Conservation (phyloP, 2,797 vertebrate genomes). For the Pelochelys cantorii region DNA sequence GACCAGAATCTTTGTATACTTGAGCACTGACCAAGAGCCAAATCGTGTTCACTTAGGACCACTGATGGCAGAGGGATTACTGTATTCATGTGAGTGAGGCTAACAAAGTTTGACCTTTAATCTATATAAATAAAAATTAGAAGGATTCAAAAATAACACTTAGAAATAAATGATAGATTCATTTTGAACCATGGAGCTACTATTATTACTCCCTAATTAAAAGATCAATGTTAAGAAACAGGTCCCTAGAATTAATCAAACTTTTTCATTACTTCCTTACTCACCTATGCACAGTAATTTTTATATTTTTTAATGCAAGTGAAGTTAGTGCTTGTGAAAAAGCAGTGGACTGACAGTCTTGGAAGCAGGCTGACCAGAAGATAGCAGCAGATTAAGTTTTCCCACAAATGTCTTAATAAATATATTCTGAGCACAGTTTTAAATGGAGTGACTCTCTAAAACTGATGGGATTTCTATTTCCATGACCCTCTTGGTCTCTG, state of each 20-base stretch:
- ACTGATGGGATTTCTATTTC: not conserved
- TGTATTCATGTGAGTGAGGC: not conserved
- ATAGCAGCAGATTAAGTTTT: not conserved
- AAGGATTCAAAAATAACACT: no score
- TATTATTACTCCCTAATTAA: not conserved
- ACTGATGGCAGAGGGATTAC: not conserved
- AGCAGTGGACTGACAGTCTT: not conserved
- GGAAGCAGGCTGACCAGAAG: not conserved
- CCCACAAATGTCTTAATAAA: not conserved
- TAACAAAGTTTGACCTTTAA: not conserved
- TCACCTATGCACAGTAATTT: not conserved
- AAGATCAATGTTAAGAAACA: not conserved
- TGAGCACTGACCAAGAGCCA: not conserved
- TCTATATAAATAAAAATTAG: not conserved
- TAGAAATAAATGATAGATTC: not conserved
- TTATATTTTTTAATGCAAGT: not conserved
- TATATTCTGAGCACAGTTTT: rapidly evolving
- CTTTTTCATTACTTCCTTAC: not conserved
- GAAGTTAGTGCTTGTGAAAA: not conserved
- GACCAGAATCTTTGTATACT: not conserved
- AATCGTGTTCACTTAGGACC: not conserved
- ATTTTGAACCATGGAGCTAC: not conserved
- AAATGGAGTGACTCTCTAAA: not conserved
- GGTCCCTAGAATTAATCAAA: not conserved
- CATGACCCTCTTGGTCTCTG: not conserved